A percentile compares a stretch with the other conserved stretches of the same genome.
Evolutionary conservation across 2,888 invertebrate genomes (phyloP).

Genomic region (Galerucella pusilla): DNA sequence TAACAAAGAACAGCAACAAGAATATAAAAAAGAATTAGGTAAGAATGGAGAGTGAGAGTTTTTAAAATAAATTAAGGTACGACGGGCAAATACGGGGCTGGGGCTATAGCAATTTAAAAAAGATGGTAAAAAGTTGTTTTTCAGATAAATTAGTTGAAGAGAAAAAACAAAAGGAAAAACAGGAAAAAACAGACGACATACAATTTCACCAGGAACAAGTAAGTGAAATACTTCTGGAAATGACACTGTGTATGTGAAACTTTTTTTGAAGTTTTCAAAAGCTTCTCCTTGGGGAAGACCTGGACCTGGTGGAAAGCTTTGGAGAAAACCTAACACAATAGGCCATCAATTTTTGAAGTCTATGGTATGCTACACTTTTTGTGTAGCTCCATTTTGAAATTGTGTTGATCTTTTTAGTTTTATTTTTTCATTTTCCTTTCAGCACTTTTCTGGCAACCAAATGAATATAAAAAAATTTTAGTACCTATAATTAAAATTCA

Average conservation of each 20-base stretch:
- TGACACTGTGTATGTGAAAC: constrained; percentile 41
- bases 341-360: constrained; percentile 82
- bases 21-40: constrained; percentile 74
- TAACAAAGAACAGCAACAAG: constrained; percentile 68
- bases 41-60: constrained; percentile 36
- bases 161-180: constrained; percentile 67
- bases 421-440: neutral
- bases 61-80: too few species aligned
- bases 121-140: constrained; percentile 49
- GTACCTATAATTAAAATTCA: too few species aligned
- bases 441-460: too few species aligned
- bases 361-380: constrained; percentile 70
- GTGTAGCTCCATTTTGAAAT: constrained; percentile 52
- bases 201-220: constrained; percentile 71
- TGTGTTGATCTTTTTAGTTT: neutral
- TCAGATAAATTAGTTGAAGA: constrained; percentile 72
- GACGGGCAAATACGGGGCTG: neutral
- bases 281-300: constrained; percentile 74
- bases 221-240: constrained; percentile 53
- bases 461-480: too few species aligned
- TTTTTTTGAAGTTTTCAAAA: constrained; percentile 57
- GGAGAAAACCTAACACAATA: constrained; percentile 79
- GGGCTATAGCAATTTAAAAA: too few species aligned
- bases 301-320: constrained; percentile 78
- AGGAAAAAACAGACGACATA: constrained; percentile 66